A percentile compares a stretch with the other conserved stretches of the same genome.
These are phyloP conservation scores for Artemia sinica DNA, from an alignment of 2,888 invertebrate genomes.

Conservation along the genomic window DNA sequence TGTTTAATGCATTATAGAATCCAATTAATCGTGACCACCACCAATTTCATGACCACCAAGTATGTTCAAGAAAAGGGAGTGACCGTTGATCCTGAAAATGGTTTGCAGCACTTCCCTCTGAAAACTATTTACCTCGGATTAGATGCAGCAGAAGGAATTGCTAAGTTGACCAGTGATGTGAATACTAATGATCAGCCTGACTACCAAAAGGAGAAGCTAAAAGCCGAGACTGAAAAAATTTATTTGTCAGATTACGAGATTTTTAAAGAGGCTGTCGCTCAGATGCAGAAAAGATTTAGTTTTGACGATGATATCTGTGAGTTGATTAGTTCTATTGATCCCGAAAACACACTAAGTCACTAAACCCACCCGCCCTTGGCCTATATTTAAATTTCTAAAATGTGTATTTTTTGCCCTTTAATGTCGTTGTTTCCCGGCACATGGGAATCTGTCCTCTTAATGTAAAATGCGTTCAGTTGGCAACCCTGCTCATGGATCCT, in stretches of 20 bases:
- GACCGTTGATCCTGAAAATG: background rate
- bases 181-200: too few relatives aligned
- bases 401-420: too few relatives aligned
- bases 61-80: slow-evolving; percentile 2
- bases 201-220: background rate
- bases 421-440: too few relatives aligned
- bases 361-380: background rate
- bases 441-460: too few relatives aligned
- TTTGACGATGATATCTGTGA: background rate
- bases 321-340: background rate
- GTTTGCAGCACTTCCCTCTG: background rate
- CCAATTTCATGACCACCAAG: background rate
- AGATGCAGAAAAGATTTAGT: background rate
- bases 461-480: too few relatives aligned
- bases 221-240: too few relatives aligned
- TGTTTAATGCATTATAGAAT: background rate
- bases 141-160: slow-evolving; percentile 1
- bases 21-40: too few relatives aligned
- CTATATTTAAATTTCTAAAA: too few relatives aligned
- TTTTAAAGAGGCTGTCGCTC: too few relatives aligned
- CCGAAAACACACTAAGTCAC: background rate
- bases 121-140: slow-evolving; percentile 2
- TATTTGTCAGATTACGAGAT: too few relatives aligned
- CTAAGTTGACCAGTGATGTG: background rate
- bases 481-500: too few relatives aligned